These are phyloP conservation scores for Gallinago media DNA, from an alignment of 2,113 vertebrate species.

Conservation along the genomic window DNA sequence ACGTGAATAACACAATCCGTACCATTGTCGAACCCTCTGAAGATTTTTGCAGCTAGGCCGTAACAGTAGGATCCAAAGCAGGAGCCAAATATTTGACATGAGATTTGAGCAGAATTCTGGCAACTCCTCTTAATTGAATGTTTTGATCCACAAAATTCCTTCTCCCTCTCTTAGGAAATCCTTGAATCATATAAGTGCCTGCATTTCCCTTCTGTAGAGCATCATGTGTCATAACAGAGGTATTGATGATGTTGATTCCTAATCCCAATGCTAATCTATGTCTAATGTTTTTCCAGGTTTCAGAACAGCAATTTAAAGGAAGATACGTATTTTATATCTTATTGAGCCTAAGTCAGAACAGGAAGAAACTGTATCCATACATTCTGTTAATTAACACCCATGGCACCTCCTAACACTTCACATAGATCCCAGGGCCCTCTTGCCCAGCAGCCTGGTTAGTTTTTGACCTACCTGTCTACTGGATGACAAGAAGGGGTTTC, in stretches of 20 bases:
- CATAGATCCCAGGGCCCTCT: not conserved
- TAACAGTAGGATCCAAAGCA: not conserved
- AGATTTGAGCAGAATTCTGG: not conserved
- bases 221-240: too few relatives aligned
- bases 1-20: not conserved
- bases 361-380: rapidly evolving
- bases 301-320: not conserved
- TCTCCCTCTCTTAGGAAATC: not conserved
- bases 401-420: not conserved
- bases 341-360: not conserved
- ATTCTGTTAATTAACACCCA: not conserved
- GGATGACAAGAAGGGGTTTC: not conserved
- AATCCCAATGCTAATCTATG: not conserved
- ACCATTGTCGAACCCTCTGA: not conserved
- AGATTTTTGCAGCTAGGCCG: not conserved
- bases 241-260: not conserved
- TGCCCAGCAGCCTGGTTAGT: not conserved
- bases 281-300: not conserved
- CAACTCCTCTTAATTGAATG: not conserved
- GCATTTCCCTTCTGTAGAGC: not conserved
- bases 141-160: not conserved
- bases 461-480: not conserved
- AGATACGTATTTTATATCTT: not conserved
- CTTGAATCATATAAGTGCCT: not conserved
- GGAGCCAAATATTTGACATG: not conserved